These are phyloP conservation scores for Pseudonaja textilis DNA, from an alignment of 2,113 vertebrate species.

Conservation along the genomic window DNA sequence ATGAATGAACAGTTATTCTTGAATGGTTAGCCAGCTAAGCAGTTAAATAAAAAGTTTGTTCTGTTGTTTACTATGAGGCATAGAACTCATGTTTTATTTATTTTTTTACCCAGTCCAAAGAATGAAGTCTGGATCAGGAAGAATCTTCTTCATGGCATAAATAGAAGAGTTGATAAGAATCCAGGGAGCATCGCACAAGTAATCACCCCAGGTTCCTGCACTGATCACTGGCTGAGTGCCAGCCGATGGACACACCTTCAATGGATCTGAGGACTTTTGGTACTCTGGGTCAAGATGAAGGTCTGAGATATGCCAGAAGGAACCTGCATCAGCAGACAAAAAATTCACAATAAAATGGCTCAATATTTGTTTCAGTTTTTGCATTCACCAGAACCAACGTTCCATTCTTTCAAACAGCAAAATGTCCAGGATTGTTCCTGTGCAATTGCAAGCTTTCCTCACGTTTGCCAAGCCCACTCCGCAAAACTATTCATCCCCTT, in stretches of 20 bases:
- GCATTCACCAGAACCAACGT: neutral
- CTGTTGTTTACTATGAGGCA: neutral
- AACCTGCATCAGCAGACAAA: slow-evolving; percentile 62
- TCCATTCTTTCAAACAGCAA: neutral
- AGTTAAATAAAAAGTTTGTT: neutral
- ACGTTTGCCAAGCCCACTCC: neutral
- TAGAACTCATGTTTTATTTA: neutral
- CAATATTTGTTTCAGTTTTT: neutral
- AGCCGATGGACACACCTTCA: slow-evolving; percentile 79
- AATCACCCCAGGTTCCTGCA: slow-evolving; percentile 82
- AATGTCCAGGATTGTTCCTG: neutral
- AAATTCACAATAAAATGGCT: neutral
- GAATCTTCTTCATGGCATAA: slow-evolving; percentile 78
- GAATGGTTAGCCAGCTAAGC: neutral
- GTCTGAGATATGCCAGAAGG: slow-evolving; percentile 92
- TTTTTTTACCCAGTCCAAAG: slow-evolving; percentile 89
- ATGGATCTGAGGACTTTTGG: slow-evolving; percentile 58
- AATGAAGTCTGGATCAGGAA: slow-evolving; percentile 86
- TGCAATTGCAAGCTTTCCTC: neutral
- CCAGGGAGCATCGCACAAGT: slow-evolving; percentile 88
- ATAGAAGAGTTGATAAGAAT: slow-evolving; percentile 79
- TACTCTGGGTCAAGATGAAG: slow-evolving; percentile 87
- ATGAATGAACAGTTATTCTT: neutral
- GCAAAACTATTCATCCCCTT: neutral
- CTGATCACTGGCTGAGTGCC: slow-evolving; percentile 64